These are phyloP conservation scores for Holothuria scabra DNA, from an alignment of 53 echinoderm and acorn worm species.

Conservation along the genomic window DNA sequence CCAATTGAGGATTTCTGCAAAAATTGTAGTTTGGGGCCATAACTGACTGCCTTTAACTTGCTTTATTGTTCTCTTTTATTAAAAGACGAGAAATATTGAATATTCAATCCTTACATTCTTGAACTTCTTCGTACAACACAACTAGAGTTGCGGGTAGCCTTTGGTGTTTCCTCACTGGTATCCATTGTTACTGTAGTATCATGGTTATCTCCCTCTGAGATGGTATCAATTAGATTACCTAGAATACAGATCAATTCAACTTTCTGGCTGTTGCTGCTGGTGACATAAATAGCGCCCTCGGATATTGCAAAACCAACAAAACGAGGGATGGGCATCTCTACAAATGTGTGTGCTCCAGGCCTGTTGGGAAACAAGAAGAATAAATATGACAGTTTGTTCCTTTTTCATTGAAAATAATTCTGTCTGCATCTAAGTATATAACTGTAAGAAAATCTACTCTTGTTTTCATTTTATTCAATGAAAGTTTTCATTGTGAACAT, in stretches of 20 bases:
- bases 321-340: constrained; percentile 85
- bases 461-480: no score
- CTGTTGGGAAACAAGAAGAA: constrained; percentile 18
- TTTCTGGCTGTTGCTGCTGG: constrained; percentile 64
- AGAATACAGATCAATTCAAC: constrained; percentile 88
- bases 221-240: constrained; percentile 62
- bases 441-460: no score
- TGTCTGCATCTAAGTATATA: no score
- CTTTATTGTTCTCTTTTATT: no score
- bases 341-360: constrained; percentile 69
- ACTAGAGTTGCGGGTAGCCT: not conserved
- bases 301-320: constrained; percentile 81
- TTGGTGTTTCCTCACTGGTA: constrained; percentile 30
- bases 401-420: no score
- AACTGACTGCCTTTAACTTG: no score
- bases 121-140: constrained; percentile 15
- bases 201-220: constrained; percentile 17
- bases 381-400: not conserved
- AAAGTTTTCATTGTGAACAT: no score
- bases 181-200: not conserved
- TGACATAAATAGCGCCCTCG: constrained; percentile 81
- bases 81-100: no score
- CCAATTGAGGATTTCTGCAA: no score
- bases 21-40: no score
- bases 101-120: constrained; percentile 10